Evolutionary conservation across 2,888 invertebrate genomes (phyloP).

Genomic region (Chloroclysta siterata): DNA sequence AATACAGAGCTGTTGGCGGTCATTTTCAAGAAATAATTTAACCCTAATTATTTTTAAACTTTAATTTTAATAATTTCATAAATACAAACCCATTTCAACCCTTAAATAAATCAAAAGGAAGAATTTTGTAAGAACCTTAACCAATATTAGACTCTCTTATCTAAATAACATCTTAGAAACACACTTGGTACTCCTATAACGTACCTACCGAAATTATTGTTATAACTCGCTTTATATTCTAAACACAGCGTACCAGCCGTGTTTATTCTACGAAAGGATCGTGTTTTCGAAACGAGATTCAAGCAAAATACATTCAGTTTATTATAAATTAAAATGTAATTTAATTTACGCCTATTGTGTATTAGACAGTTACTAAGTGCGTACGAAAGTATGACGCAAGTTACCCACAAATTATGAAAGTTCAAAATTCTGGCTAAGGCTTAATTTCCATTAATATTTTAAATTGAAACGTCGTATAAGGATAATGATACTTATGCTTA

Average conservation of each 20-base stretch:
- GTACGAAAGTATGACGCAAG: conserved; percentile 33
- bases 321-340: conserved; percentile 61
- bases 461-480: conserved; percentile 2
- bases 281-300: conserved; percentile 54
- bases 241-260: conserved; percentile 33
- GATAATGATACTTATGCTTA: neutral
- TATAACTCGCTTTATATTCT: conserved; percentile 36
- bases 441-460: conserved; percentile 5
- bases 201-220: conserved; percentile 40
- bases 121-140: neutral
- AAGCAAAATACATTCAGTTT: conserved; percentile 57
- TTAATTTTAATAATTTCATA: neutral
- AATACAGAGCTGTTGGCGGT: neutral
- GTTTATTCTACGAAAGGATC: conserved; percentile 43
- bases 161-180: conserved; percentile 31
- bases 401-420: conserved; percentile 9
- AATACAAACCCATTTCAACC: conserved; percentile 43
- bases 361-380: conserved; percentile 49
- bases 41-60: too few species aligned
- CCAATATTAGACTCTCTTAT: conserved; percentile 13
- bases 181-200: conserved; percentile 16
- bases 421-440: neutral
- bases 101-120: conserved; percentile 40
- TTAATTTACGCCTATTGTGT: conserved; percentile 52
- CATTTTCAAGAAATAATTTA: neutral